Evolutionary conservation across 1,140 invertebrate species (phyloP).

Genomic region (Apis laboriosa): DNA sequence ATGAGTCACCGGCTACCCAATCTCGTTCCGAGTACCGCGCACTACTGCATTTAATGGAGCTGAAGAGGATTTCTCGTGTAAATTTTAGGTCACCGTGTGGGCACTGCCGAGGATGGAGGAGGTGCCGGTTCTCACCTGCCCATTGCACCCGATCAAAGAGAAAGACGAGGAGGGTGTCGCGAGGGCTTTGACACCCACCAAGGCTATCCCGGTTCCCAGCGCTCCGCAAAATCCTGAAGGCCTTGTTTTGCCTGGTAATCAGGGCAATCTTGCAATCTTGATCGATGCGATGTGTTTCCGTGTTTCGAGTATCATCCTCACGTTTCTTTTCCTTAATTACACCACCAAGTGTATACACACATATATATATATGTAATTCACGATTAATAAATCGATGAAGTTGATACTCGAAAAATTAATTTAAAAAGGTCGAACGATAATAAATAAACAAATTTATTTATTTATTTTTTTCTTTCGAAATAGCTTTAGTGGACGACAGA

Average conservation of each 20-base stretch:
- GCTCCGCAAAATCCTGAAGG: conserved; percentile 58
- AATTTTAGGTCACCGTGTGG: conserved; percentile 84
- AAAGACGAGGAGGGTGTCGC: conserved; percentile 73
- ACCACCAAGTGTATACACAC: neutral
- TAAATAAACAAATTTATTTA: neutral
- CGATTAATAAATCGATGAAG: neutral
- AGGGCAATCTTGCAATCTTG: neutral
- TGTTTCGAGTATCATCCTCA: conserved; percentile 22
- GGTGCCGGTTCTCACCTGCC: conserved; percentile 84
- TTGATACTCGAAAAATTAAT: conserved; percentile 23
- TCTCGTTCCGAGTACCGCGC: conserved; percentile 31
- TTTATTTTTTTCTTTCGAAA: neutral
- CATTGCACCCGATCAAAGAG: conserved; percentile 77
- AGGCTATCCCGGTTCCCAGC: conserved; percentile 69
- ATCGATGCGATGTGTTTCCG: conserved; percentile 21
- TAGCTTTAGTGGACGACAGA: conserved; percentile 84
- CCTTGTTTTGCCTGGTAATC: conserved; percentile 74
- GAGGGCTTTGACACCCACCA: conserved; percentile 76
- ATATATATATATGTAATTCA: neutral
- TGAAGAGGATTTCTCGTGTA: conserved; percentile 50
- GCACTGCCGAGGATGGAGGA: conserved; percentile 86
- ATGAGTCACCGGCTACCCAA: conserved; percentile 49
- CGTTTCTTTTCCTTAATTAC: neutral
- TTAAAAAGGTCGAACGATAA: neutral
- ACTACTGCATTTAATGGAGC: conserved; percentile 44